Base-by-base conservation (phyloP, 2,113 vertebrate species). In the Athene noctua region DNA sequence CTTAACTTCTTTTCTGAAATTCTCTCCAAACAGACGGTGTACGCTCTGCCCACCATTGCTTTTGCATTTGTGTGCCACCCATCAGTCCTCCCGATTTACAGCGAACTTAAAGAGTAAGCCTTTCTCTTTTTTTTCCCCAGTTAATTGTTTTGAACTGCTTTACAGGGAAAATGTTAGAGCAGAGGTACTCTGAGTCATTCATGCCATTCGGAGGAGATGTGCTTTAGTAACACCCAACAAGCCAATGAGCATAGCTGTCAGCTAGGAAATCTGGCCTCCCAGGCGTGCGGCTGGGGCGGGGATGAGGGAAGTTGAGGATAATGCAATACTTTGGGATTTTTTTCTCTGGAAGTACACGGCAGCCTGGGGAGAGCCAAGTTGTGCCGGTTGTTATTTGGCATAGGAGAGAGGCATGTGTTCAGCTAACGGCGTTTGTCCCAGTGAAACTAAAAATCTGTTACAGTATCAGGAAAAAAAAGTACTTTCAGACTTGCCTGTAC, bases 41-140 rank as follows among this genome's bases (percentile, higher is more conserved):
- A 98, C 0, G 98, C 98, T 90, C 95, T 98, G 91, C 98, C 98
- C 40, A 98, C 98, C 55, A 98, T 98, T 75, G 98, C 98, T 18
- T 98, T 98, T 80, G 98, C 98, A 0, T 98, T 98, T 94, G 98
- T 98, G 80, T 98, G 98, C 94, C 98, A 98, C 84, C 98, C 98
- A 0, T 98, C 98, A 11, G 97, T 98, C 86, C 97, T 98, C 85
- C 98, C 98, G 10, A 98, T 98, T 89, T 98, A 98, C 98, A 98
- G 98, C 6, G 98, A 98, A 80, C 98, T 98, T 74, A 98, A 98
- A 98, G 97, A 98, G 98, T 98, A 98, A 98, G 98, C 90, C 22
- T 73, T 66, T 80, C 23, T 77, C 51, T 86, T 78, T 78, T 40
- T 61, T 25, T 4, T 25, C 2, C 38, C 8, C 58, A 49, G 11